Evolutionary conservation across 2,113 vertebrate genomes (phyloP).

Genomic region (Catharus minimus): DNA sequence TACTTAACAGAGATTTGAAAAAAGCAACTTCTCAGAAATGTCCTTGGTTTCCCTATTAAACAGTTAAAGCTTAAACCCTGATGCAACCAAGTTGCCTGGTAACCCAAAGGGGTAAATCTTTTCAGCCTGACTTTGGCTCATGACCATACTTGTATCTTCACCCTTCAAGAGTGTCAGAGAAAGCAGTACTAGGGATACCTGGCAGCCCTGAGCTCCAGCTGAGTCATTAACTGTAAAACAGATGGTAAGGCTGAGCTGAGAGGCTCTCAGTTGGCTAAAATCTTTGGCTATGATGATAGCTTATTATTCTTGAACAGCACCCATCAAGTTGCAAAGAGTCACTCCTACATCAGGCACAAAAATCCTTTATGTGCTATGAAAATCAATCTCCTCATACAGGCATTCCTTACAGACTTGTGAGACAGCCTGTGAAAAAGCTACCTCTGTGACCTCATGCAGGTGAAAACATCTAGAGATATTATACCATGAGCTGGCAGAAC

Average conservation of each 20-base stretch:
- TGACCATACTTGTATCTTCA: not conserved
- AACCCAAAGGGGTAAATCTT: not conserved
- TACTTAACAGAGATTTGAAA: not conserved
- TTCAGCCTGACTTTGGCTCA: not conserved
- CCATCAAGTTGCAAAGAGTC: not conserved
- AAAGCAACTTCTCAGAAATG: not conserved
- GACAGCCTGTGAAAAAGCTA: not conserved
- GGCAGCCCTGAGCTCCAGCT: not conserved
- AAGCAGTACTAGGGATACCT: not conserved
- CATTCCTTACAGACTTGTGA: not conserved
- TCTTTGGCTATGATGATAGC: not conserved
- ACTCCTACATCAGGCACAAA: not conserved
- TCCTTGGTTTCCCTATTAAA: not conserved
- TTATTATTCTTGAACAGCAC: not conserved
- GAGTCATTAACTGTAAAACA: not conserved
- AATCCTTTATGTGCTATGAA: not conserved
- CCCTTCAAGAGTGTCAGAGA: not conserved
- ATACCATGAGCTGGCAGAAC: not conserved
- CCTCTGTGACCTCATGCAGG: not conserved
- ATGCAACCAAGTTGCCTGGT: not conserved
- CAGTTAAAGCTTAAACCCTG: not conserved
- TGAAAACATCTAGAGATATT: not conserved
- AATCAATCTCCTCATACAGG: not conserved
- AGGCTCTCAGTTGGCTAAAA: not conserved
- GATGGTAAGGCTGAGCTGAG: not conserved